A percentile compares a stretch with the other conserved stretches of the same genome.
These are phyloP conservation scores for Dipodomys stephensi DNA, from an alignment of 2,113 vertebrate species.

Conservation along the genomic window DNA sequence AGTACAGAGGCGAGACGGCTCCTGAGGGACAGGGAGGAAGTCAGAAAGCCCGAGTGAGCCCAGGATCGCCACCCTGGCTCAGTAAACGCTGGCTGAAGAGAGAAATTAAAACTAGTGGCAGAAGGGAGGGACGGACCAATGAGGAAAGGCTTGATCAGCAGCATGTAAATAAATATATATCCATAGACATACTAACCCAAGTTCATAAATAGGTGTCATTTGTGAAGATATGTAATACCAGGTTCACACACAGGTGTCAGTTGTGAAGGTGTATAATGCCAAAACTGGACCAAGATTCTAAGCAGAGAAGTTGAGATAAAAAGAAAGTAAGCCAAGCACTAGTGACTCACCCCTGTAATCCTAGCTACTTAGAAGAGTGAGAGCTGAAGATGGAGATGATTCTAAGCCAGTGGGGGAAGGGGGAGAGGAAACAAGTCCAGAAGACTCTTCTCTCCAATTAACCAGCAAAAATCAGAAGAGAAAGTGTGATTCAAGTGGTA, in stretches of 20 bases:
- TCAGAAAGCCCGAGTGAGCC: accelerated
- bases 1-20: background rate
- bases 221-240: background rate
- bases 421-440: too few relatives aligned
- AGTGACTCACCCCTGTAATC: too few relatives aligned
- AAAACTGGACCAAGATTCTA: background rate
- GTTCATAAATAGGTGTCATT: background rate
- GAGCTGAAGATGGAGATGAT: too few relatives aligned
- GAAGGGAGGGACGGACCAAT: accelerated
- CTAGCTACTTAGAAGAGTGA: too few relatives aligned
- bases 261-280: background rate
- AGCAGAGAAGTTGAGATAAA: background rate
- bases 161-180: background rate
- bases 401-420: too few relatives aligned
- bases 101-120: background rate
- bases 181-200: accelerated
- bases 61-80: background rate
- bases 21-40: background rate
- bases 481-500: too few relatives aligned
- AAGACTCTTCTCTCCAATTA: too few relatives aligned
- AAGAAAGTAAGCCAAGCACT: background rate
- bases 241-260: background rate
- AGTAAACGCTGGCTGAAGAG: too few relatives aligned
- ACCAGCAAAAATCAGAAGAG: too few relatives aligned
- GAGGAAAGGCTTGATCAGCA: background rate